phyloP scores from a whole-genome alignment of 2,888 invertebrate species.

The Orthosia cruda region DNA sequence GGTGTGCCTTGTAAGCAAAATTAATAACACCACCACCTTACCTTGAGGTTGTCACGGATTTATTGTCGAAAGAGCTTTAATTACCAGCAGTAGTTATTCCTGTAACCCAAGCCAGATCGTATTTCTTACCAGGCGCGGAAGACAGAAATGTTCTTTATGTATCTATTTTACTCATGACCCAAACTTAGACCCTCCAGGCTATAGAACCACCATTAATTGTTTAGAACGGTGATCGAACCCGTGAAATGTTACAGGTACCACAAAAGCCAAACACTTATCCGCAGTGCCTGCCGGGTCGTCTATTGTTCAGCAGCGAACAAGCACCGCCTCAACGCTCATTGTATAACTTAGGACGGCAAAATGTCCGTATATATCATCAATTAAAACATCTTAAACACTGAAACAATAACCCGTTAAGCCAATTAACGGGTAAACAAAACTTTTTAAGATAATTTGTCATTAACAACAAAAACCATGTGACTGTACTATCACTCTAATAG shows the following conservation, averaged over 20 bases:
- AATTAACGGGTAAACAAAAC: slow-evolving; percentile 42
- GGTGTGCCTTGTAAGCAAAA: slow-evolving; percentile 8
- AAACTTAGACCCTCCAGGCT: background rate
- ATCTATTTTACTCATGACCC: background rate
- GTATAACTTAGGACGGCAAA: slow-evolving; percentile 40
- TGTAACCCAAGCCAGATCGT: background rate
- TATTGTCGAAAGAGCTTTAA: background rate
- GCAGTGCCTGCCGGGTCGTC: slow-evolving; percentile 37
- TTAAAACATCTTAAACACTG: slow-evolving; percentile 58
- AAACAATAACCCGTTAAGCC: slow-evolving; percentile 62
- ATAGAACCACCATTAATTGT: slow-evolving; percentile 22
- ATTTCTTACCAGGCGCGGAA: background rate
- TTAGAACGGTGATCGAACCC: slow-evolving; percentile 23
- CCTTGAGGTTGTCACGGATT: slow-evolving; percentile 20
- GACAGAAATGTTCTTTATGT: background rate
- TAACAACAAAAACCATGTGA: slow-evolving; percentile 58
- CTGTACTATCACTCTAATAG: slow-evolving; percentile 29
- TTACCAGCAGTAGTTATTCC: background rate
- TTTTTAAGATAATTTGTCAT: slow-evolving; percentile 58
- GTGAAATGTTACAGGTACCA: slow-evolving; percentile 32
- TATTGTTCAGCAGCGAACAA: slow-evolving; percentile 50
- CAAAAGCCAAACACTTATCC: slow-evolving; percentile 35
- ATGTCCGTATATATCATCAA: slow-evolving; percentile 48
- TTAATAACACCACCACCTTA: slow-evolving; percentile 6
- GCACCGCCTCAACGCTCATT: slow-evolving; percentile 32